Base-by-base conservation (phyloP, 2,797 vertebrate species). In the Danio tinwini region DNA sequence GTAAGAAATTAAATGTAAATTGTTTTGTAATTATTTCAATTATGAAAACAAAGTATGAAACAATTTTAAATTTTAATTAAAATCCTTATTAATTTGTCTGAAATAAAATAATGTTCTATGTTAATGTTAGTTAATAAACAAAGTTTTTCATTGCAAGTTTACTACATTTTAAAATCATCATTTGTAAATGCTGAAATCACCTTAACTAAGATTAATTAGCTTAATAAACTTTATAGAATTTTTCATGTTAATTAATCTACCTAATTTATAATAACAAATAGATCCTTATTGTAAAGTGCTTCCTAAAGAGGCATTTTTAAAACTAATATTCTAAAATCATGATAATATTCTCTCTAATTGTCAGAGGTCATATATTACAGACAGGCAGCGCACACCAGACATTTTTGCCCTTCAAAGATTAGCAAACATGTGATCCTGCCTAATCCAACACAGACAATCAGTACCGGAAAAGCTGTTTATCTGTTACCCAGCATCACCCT, bases 371-470 rank as follows among this genome's bases (percentile, higher is more conserved):
- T 53, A 76, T 17, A 69, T 76, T 81, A 79, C 52, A 53, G 52
- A 65, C 42, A 72, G 50, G 5, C 39, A 56, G 29, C 3, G n/a
- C 50, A 86, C 84, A 85, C 16, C 61, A 39, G 73, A 81, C 68
- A 74, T 74, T 78, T 77, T 64, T 79, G 86, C 87, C 86, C 82
- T 71, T 90, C 89, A 78, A 85, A 87, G 90, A 92, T 93, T 91
- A 92, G 83, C 62, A 62, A 88, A 87, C 65, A 3, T 65, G 59
- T 88, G 86, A 91, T 91, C 89, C 90, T 64, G 64, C 85, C 86
- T 92, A 90, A 93, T 92, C 90, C 88, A 86, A 84, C 82, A 81
- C 7, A 59, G 84, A 87, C 85, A 78, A 86, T 88, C 86, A 82
- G 84, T 71, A 9, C 78, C 37, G 65, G 82, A 78, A 82, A 86